These are phyloP conservation scores for Platyscapa corneri DNA, from an alignment of 1,140 invertebrate species.

Conservation along the genomic window DNA sequence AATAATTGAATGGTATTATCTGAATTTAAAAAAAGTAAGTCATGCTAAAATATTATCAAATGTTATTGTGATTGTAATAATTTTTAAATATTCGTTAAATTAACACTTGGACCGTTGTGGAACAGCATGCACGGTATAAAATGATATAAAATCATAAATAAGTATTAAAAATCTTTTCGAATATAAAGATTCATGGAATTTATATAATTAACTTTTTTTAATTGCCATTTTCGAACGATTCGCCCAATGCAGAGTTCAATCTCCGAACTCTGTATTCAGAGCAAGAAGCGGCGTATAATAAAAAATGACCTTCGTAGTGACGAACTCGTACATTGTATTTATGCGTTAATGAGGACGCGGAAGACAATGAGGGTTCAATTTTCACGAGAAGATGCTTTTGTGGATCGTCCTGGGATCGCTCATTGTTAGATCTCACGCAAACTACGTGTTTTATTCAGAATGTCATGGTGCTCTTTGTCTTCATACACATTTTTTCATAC, in stretches of 20 bases:
- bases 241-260: not conserved
- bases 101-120: too few species aligned
- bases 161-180: too few species aligned
- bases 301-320: conserved; percentile 19
- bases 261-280: not conserved
- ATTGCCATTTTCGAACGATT: too few species aligned
- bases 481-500: conserved; percentile 28
- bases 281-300: not conserved
- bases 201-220: too few species aligned
- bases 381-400: conserved; percentile 44
- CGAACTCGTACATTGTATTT: conserved; percentile 10
- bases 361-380: conserved; percentile 39
- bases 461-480: conserved; percentile 29
- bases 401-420: conserved; percentile 36
- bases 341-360: conserved; percentile 32
- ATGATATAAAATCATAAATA: too few species aligned
- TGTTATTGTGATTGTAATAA: too few species aligned
- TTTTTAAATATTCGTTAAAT: too few species aligned
- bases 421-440: conserved; percentile 35
- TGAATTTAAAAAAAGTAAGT: too few species aligned
- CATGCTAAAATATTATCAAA: too few species aligned
- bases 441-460: conserved; percentile 22
- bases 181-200: too few species aligned
- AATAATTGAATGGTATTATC: too few species aligned
- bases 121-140: too few species aligned